Conservation (phyloP, 2,113 vertebrate genomes). For the Ageneiosus marmoratus region DNA sequence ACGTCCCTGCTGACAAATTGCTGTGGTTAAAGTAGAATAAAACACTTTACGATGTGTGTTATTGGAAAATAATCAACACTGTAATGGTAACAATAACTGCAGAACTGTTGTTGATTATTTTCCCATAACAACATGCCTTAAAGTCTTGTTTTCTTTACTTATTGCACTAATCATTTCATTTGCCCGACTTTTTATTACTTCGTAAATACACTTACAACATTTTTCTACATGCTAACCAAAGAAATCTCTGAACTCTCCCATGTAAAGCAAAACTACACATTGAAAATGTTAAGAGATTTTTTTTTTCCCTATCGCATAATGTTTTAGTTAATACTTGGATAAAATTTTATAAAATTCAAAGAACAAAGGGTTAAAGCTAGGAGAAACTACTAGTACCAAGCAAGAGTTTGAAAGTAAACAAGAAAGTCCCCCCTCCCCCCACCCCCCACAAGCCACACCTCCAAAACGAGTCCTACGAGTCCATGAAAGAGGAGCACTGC, state of each 20-base stretch:
- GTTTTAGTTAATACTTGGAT: neutral
- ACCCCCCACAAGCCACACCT: too few relatives aligned
- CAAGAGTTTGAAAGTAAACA: too few relatives aligned
- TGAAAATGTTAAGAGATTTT: neutral
- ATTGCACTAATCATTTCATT: neutral
- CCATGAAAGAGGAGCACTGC: too few relatives aligned
- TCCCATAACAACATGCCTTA: too few relatives aligned
- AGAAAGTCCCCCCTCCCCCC: too few relatives aligned
- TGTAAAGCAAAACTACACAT: neutral
- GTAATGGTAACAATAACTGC: neutral
- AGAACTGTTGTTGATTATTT: neutral
- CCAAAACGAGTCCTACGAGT: too few relatives aligned
- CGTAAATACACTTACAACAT: neutral
- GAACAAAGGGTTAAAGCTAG: too few relatives aligned
- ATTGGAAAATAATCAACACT: neutral
- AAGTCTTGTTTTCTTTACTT: neutral
- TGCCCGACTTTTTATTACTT: too few relatives aligned
- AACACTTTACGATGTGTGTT: neutral
- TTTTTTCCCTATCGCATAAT: neutral
- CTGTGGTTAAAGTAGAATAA: neutral
- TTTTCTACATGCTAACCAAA: neutral
- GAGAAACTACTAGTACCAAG: too few relatives aligned
- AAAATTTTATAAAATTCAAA: too few relatives aligned
- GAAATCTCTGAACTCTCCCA: neutral
- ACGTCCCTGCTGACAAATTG: too few relatives aligned